Evolutionary conservation across 1,140 invertebrate species (phyloP).

Genomic region (Drosophila jambulina): DNA sequence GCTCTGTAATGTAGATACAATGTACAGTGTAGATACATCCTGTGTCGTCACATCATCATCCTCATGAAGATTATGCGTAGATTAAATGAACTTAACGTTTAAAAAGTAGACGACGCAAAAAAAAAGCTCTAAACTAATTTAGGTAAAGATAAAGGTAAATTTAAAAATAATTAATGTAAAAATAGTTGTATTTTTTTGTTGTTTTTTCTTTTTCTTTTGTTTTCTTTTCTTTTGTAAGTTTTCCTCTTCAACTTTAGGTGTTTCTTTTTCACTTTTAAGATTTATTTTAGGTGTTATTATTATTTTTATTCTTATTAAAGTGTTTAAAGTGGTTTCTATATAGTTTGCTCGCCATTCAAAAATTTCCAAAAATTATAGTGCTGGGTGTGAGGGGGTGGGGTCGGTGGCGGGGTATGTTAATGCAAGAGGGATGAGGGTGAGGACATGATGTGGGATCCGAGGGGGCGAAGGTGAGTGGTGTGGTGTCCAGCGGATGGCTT

Average conservation of each 20-base stretch:
- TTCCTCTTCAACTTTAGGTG: constrained; percentile 38
- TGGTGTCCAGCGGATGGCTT: constrained; percentile 59
- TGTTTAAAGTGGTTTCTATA: constrained; percentile 46
- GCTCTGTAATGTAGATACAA: constrained; percentile 77
- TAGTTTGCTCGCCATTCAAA: constrained; percentile 66
- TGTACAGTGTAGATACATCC: constrained; percentile 74
- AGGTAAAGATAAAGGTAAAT: constrained; percentile 55
- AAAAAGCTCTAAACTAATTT: constrained; percentile 71
- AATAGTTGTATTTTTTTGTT: constrained; percentile 58
- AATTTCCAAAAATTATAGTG: constrained; percentile 35
- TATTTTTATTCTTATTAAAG: constrained; percentile 20
- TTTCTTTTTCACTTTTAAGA: constrained; percentile 21
- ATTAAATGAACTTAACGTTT: constrained; percentile 72
- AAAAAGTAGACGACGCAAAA: constrained; percentile 71
- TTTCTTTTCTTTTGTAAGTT: constrained; percentile 39
- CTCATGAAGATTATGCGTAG: constrained; percentile 45
- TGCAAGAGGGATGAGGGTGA: not conserved
- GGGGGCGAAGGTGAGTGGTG: not conserved
- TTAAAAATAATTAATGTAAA: constrained; percentile 78
- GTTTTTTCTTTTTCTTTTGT: constrained; percentile 9
- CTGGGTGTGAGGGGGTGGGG: not conserved
- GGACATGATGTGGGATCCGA: too few species aligned
- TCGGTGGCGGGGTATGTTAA: not conserved
- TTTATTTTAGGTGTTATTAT: constrained; percentile 27
- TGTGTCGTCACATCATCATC: constrained; percentile 50